Conservation (phyloP, 2,888 invertebrate genomes). For the Eristalis intricaria region DNA sequence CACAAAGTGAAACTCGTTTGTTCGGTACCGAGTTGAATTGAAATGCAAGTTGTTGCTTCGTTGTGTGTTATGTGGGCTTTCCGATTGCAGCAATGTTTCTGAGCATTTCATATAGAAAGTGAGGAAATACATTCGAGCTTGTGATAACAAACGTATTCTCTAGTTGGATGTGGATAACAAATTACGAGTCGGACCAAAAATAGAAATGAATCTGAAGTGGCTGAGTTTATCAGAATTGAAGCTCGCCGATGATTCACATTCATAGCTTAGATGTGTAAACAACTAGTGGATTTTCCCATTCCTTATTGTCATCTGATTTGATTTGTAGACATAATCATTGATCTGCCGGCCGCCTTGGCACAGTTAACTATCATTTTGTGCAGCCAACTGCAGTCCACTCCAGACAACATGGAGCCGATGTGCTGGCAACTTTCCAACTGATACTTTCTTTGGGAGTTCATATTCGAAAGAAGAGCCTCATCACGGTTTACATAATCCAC, state of each 20-base stretch:
- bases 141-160: neutral
- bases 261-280: neutral
- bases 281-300: too few species aligned
- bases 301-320: too few species aligned
- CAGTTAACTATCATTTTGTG: neutral
- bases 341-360: neutral
- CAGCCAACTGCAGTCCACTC: neutral
- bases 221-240: neutral
- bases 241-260: neutral
- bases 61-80: neutral
- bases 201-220: neutral
- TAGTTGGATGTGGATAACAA: neutral
- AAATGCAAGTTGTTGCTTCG: constrained; percentile 3
- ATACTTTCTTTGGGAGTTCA: neutral
- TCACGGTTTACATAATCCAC: neutral
- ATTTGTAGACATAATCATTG: neutral
- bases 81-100: too few species aligned
- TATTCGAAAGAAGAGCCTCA: neutral
- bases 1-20: constrained; percentile 21
- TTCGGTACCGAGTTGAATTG: neutral
- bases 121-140: neutral
- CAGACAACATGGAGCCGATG: neutral
- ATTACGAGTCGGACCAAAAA: neutral
- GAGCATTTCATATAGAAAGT: neutral
- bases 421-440: neutral